These are phyloP conservation scores for Avahi laniger DNA, from an alignment of 2,797 vertebrate genomes.

Conservation along the genomic window DNA sequence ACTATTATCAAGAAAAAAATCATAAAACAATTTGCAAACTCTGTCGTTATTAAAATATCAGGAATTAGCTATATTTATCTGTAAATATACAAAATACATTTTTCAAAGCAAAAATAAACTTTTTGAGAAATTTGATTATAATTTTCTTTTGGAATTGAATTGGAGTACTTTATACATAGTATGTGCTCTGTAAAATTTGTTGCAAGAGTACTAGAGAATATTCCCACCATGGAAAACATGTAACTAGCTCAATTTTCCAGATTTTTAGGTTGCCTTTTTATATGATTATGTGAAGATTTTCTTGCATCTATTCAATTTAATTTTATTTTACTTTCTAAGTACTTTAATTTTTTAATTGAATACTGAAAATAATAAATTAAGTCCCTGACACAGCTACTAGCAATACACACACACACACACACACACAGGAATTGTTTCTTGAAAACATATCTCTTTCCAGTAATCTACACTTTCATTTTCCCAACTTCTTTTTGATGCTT, in stretches of 20 bases:
- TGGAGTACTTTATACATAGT: not conserved
- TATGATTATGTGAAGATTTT: not conserved
- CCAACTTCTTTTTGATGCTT: not conserved
- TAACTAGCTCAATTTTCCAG: not conserved
- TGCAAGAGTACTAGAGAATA: not conserved
- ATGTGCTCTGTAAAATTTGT: not conserved
- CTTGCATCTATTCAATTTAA: not conserved
- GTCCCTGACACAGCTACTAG: not conserved
- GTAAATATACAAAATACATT: not conserved
- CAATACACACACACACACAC: not conserved
- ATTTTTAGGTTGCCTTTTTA: not conserved
- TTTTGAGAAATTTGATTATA: not conserved
- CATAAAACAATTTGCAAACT: not conserved
- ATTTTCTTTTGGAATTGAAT: not conserved
- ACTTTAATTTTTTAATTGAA: not conserved
- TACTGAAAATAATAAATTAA: constrained; percentile 9
- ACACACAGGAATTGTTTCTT: not conserved
- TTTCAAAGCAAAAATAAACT: constrained; percentile 2
- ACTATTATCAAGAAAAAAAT: not conserved
- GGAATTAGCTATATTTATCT: not conserved
- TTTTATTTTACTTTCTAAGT: not conserved
- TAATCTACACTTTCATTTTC: not conserved
- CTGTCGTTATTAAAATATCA: not conserved
- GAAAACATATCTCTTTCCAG: constrained; percentile 28
- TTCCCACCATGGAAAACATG: not conserved